Evolutionary conservation across 2,113 vertebrate genomes (phyloP).

Genomic region (Grammatotria lemairii): DNA sequence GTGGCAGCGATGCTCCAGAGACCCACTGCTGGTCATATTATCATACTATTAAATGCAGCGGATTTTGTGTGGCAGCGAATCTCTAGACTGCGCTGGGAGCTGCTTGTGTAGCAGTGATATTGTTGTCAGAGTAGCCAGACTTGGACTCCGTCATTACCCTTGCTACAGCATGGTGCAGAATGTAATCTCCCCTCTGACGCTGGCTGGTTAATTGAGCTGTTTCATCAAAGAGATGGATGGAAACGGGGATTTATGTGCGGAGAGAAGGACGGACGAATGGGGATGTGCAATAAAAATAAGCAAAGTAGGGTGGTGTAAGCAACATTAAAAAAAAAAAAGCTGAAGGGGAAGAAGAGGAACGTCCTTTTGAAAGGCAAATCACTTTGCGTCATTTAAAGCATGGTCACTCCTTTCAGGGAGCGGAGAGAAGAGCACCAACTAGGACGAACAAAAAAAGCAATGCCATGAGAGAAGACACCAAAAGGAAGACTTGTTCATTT

Average conservation of each 20-base stretch:
- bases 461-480: neutral
- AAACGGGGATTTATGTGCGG: constrained; percentile 33
- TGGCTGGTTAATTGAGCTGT: constrained; percentile 55
- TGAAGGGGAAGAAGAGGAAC: neutral
- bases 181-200: constrained; percentile 41
- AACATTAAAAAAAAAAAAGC: neutral
- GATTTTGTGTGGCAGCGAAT: neutral
- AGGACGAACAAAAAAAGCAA: constrained; percentile 10
- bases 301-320: neutral
- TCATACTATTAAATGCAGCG: constrained; percentile 49
- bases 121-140: constrained; percentile 25
- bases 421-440: neutral
- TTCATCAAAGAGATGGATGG: constrained; percentile 51
- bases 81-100: neutral
- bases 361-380: constrained; percentile 15
- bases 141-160: constrained; percentile 29
- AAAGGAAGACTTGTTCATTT: neutral
- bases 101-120: constrained; percentile 3
- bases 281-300: neutral
- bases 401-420: neutral
- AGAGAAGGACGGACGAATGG: neutral
- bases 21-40: constrained; percentile 52
- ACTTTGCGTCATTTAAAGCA: constrained; percentile 25
- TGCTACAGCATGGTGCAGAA: constrained; percentile 34
- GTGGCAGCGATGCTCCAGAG: constrained; percentile 41